A percentile compares a stretch with the other conserved stretches of the same genome.
Conservation (phyloP, 2,113 vertebrate genomes). For the Indicator maculatus region DNA sequence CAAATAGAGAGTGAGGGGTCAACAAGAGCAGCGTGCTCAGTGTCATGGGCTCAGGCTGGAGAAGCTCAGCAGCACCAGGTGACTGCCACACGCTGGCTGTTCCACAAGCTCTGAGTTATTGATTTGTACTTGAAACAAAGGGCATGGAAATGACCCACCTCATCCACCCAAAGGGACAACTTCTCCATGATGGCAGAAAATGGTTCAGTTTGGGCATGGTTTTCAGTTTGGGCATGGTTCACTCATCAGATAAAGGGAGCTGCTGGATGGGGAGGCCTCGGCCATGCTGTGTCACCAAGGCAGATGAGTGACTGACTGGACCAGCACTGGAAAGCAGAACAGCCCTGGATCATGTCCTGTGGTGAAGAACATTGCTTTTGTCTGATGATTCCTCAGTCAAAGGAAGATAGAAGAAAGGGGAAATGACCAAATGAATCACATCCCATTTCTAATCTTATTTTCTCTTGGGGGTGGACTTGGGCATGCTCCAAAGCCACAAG, state of each 20-base stretch:
- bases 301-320: background rate
- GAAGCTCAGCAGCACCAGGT: fast-evolving
- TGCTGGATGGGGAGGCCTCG: background rate
- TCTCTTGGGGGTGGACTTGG: constrained; percentile 63
- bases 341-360: background rate
- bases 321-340: background rate
- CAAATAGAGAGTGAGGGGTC: fast-evolving
- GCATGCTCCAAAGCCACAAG: constrained; percentile 57
- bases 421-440: constrained; percentile 67
- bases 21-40: fast-evolving
- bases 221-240: background rate
- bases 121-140: background rate
- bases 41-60: fast-evolving
- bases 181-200: background rate
- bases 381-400: background rate
- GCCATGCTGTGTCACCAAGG: background rate
- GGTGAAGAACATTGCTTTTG: background rate
- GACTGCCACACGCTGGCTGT: fast-evolving
- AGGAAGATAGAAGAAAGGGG: constrained; percentile 3
- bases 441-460: constrained; percentile 66
- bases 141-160: background rate
- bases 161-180: background rate
- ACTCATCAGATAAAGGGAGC: background rate
- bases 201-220: background rate
- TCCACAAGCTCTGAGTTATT: background rate